Conservation (phyloP, 2,113 vertebrate genomes). For the Campylorhamphus procurvoides region DNA sequence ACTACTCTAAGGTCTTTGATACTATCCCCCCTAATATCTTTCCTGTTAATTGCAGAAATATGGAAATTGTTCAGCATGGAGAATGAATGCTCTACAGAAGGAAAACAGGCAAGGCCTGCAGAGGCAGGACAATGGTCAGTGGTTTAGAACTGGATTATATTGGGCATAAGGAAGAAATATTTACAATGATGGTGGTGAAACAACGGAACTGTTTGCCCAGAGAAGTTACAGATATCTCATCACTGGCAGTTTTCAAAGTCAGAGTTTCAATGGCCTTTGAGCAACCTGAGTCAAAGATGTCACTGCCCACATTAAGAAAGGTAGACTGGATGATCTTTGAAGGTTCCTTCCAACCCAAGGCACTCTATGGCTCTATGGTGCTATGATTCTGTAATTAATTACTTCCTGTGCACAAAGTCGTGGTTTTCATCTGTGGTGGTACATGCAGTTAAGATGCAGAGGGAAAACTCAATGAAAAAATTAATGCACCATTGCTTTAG, state of each 20-base stretch:
- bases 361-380: background rate
- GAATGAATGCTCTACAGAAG: background rate
- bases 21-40: background rate
- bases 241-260: background rate
- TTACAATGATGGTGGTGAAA: background rate
- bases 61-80: background rate
- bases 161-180: background rate
- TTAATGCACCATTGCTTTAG: background rate
- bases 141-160: background rate
- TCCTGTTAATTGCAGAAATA: background rate
- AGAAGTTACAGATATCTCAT: background rate
- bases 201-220: background rate
- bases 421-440: background rate
- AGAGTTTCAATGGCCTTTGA: background rate
- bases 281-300: background rate
- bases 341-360: background rate
- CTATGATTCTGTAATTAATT: background rate
- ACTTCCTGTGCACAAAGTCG: background rate
- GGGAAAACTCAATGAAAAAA: background rate
- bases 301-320: fast-evolving
- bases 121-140: background rate
- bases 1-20: background rate
- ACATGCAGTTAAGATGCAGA: background rate
- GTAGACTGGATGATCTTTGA: background rate
- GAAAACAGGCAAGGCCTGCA: background rate